phyloP scores from a whole-genome alignment of 1,140 invertebrate species.

The Babylonia areolata region DNA sequence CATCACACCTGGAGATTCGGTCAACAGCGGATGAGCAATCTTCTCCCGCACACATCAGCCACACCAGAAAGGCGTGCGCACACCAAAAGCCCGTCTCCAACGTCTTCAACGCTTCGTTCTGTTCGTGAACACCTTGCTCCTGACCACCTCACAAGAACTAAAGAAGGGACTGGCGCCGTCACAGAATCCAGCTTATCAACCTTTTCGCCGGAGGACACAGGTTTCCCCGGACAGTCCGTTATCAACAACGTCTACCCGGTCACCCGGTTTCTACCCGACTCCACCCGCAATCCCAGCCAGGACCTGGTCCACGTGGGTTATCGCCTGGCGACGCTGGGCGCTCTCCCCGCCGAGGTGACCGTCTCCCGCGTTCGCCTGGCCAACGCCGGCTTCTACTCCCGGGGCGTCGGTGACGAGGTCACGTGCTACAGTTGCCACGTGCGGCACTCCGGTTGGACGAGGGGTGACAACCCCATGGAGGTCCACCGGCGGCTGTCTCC shows the following conservation, averaged over 20 bases:
- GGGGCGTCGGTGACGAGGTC: slow-evolving; percentile 76
- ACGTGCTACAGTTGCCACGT: slow-evolving; percentile 36
- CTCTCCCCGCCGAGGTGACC: background rate
- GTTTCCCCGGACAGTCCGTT: background rate
- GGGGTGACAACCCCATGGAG: slow-evolving; percentile 17
- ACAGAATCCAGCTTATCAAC: background rate
- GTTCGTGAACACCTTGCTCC: background rate
- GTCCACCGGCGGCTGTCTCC: slow-evolving; percentile 31
- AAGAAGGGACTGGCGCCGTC: background rate
- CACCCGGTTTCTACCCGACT: slow-evolving; percentile 19
- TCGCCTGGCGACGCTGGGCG: slow-evolving; percentile 19
- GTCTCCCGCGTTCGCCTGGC: slow-evolving; percentile 29
- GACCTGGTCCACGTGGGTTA: slow-evolving; percentile 16
- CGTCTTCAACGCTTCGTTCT: background rate
- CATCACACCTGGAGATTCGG: background rate
- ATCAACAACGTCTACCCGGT: background rate
- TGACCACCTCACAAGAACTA: background rate
- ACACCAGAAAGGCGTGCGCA: background rate
- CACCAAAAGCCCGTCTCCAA: background rate
- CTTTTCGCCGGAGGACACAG: background rate
- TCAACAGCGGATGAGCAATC: background rate
- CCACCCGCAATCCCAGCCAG: background rate
- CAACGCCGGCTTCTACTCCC: slow-evolving; percentile 87
- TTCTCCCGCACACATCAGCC: background rate
- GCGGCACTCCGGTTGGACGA: slow-evolving; percentile 28